Base-by-base conservation (phyloP, 23 tunicate species). In the Halocynthia roretzi region DNA sequence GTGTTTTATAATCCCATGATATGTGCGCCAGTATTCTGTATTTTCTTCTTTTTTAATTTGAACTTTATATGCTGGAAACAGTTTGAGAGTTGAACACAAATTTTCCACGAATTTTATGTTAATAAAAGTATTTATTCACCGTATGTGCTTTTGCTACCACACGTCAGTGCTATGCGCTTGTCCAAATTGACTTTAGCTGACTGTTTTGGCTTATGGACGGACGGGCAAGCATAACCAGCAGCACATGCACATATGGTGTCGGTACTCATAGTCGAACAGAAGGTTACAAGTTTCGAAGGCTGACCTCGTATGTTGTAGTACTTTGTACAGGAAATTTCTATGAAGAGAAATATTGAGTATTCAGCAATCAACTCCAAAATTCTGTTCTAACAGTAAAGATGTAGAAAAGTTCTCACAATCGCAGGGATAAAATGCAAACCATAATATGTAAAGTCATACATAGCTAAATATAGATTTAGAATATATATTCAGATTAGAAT, bases 231-330 rank as follows among this genome's bases (percentile, higher is more conserved):
- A 31, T 71, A 31, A 14, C 68, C 77, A 1, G 66, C 50, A 5
- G 84, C 84, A 50, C 84, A 81, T 20, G 56, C 70, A 61, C 84
- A 81, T 6, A 81, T 53, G 22, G 22, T 48, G 40, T 71, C 76
- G 19, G 53, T 12, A 8, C 70, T 48, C 14, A 68, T 21, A 51
- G 40, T 18, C 10, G 84, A 70, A 57, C 84, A 81, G 7, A 81
- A 50, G 9, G 71, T 52, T 19, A 40, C 58, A 8, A 80, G 58
- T 14, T 19, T 21, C 17, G 83, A 67, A 11, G 70, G 70, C 2
- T 20, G 31, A 19, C 71, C 83, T 8, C 74, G 83, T 0, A 63
- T 49, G 64, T 68, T 40, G 75, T 67, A 80, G 75, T 51, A 80
- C 8, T 70, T 80, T 52, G 66, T 67, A 51, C 83, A 80, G 18